Percentiles rank a stretch among this genome's conserved stretches.
Evolutionary conservation across 2,888 invertebrate species (phyloP).

Genomic region (Rhopalosiphum nymphaeae): DNA sequence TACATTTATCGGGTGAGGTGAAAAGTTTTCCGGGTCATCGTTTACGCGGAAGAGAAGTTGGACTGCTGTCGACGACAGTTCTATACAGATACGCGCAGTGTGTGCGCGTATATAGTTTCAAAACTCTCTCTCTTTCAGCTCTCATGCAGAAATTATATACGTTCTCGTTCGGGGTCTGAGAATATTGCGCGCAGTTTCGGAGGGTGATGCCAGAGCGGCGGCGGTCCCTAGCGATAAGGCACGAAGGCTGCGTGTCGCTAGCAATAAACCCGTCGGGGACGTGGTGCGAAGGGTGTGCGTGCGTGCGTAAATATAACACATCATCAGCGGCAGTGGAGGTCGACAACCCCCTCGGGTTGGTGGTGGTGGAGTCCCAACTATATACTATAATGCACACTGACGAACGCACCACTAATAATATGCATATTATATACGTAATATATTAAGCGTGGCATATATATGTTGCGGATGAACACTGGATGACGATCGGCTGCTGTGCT

Average conservation of each 20-base stretch:
- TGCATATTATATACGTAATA: conserved; percentile 9
- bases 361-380: background rate
- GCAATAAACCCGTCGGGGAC: conserved; percentile 37
- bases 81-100: background rate
- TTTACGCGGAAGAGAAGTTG: background rate
- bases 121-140: background rate
- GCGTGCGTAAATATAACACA: conserved; percentile 30
- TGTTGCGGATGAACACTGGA: background rate
- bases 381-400: background rate
- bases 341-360: conserved; percentile 57
- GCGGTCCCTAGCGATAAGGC: conserved; percentile 62
- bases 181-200: background rate
- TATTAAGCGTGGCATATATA: background rate
- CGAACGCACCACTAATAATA: background rate
- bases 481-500: background rate
- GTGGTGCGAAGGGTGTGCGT: conserved; percentile 16
- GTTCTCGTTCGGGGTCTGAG: background rate
- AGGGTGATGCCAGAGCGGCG: conserved; percentile 43
- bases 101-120: background rate
- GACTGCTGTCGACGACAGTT: background rate
- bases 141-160: background rate
- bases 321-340: conserved; percentile 37
- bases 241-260: conserved; percentile 60
- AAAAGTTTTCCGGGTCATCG: conserved; percentile 7
- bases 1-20: background rate